Evolutionary conservation across 2,888 invertebrate species (phyloP), one percentile per base, ranked within the genome.

Genomic region (Morinoia aosen): DNA sequence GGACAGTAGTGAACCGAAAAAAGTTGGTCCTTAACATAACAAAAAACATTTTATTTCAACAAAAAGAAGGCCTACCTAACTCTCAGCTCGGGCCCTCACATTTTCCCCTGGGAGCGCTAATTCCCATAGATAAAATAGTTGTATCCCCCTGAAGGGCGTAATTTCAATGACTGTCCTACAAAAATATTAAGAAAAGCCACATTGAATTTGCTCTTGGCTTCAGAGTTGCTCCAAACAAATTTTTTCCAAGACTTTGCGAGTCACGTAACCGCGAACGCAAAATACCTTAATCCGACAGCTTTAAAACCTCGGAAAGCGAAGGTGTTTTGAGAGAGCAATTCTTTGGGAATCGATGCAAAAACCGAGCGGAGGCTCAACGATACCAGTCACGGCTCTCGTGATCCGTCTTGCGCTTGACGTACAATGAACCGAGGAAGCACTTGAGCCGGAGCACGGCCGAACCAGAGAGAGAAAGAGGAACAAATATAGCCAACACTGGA

Each of bases 401-500:
- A 16, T 61, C 61, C 61, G 61, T 61, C 61, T 16, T 61, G 61
- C 25, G 76, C 10, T 12, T 57, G 48, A 57, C 57, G 57, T 12
- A 93, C 93, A 57, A 12, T 48, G 56, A 16, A 91, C 39, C 56
- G 19, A 40, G 25, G 91, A 40, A 93, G 10, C 48, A 19, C 93
- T 90, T 33, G 93, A 33, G 25, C 48, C 57, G 14, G 40, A 8
- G 40, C 93, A 56, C 33, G 48, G 19, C 7, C 14, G 5, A 12
- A 11, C n/a, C 25, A 33, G 93, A 93, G 57, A 48, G 48, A 48
- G 48, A 48, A 48, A 48, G 48, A 57, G 19, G 57, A 57, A 48
- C 93, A 93, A 93, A 58, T 93, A 93, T 57, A n/a, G 56, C 57
- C 12, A 57, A 57, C 93, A 57, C 57, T 57, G 93, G 25, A 93